Percentiles rank a stretch among this genome's conserved stretches.
Conservation (phyloP, 2,113 vertebrate species). For the Nanorana parkeri region DNA sequence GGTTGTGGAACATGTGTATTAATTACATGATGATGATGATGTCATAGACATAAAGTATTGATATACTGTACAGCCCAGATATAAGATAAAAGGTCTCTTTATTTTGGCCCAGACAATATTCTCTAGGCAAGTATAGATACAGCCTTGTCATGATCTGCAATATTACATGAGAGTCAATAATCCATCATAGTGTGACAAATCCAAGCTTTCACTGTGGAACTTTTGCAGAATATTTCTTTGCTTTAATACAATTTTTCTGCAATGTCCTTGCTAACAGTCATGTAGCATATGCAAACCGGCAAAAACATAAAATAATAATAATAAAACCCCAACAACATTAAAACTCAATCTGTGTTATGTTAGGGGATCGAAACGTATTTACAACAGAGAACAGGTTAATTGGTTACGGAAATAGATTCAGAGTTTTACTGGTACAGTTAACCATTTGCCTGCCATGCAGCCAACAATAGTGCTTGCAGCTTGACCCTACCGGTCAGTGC, state of each 20-base stretch:
- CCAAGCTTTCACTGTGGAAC: neutral
- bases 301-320: neutral
- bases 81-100: neutral
- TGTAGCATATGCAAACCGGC: neutral
- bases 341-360: neutral
- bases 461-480: constrained; percentile 6
- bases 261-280: constrained; percentile 14
- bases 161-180: neutral
- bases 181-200: neutral
- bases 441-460: constrained; percentile 15
- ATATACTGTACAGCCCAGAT: constrained; percentile 4
- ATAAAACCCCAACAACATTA: too few relatives aligned
- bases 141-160: neutral
- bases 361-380: neutral
- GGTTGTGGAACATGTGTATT: neutral
- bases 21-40: neutral
- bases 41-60: neutral
- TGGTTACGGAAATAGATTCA: neutral
- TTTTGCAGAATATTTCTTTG: constrained; percentile 13
- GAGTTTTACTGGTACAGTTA: constrained; percentile 5
- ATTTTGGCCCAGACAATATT: neutral
- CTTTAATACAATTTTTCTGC: constrained; percentile 1
- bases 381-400: constrained; percentile 23
- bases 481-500: constrained; percentile 33
- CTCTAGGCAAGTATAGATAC: neutral